Base-by-base conservation (phyloP, 2,797 vertebrate genomes). In the Bufotes viridis region DNA sequence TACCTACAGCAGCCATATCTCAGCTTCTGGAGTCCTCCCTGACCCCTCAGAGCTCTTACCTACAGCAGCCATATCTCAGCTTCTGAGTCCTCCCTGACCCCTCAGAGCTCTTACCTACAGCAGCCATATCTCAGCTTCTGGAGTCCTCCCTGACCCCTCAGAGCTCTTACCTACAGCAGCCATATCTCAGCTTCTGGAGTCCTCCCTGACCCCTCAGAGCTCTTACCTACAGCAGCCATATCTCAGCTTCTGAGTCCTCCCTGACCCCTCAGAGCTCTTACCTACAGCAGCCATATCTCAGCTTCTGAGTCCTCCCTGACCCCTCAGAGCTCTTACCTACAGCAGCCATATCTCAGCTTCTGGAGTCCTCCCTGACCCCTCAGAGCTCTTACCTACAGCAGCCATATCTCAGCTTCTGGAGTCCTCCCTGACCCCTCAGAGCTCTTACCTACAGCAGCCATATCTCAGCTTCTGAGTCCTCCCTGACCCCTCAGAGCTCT, bases 211-310 rank as follows among this genome's bases (percentile, higher is more conserved):
- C 15, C 22, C 8, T 1, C 61, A 63, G 22, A 22, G 8, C 18
- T 3, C 61, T 3, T 10, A 67, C 42, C n/a, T 67, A 67, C 65
- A 67, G 65, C 65, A 11, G 15, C 63, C 12, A 26, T 26, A 26
- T 24, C 65, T 67, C 65, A 42, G 9, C 24, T 8, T 88, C 93
- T 60, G 14, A 17, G 17, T 87, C 98, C 98, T 99, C 92, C 98
- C n/a, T n/a, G n/a, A n/a, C n/a, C n/a, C n/a, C n/a, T n/a, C n/a
- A n/a, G n/a, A n/a, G n/a, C n/a, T n/a, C n/a, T n/a, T n/a, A n/a
- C n/a, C n/a, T n/a, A n/a, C 29, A 29, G 29, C 29, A 29, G 29
- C 29, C 29, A 29, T 29, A 61, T 61, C 18, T 61, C 6, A 61
- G 60, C 17, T 61, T 63, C 61, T 63, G 9, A 20, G 18, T 22